Conservation (phyloP, 2,113 vertebrate genomes). For the Chamaea fasciata region DNA sequence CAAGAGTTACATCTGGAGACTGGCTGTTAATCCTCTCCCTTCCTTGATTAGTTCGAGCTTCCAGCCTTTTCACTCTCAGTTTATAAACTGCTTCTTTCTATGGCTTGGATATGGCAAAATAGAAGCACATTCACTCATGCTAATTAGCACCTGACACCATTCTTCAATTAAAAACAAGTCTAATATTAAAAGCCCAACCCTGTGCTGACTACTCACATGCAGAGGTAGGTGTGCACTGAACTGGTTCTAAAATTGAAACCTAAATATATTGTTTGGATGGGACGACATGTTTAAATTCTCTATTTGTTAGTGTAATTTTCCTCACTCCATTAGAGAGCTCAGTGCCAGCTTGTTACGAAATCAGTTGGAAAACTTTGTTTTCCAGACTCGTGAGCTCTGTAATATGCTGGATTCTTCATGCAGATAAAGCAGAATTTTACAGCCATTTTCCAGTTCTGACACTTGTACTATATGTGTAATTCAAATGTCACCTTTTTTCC, state of each 20-base stretch:
- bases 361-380: not conserved
- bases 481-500: constrained; percentile 1
- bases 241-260: not conserved
- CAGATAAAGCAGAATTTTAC: not conserved
- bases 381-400: not conserved
- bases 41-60: not conserved
- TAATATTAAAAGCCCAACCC: not conserved
- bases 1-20: not conserved
- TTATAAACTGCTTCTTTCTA: not conserved
- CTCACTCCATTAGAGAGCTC: not conserved
- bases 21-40: constrained; percentile 1
- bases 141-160: not conserved
- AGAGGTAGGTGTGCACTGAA: not conserved
- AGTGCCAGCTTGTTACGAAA: not conserved
- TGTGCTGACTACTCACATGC: not conserved
- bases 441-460: not conserved
- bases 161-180: not conserved
- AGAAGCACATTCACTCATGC: not conserved
- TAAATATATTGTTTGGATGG: not conserved
- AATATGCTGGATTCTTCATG: not conserved
- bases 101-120: not conserved
- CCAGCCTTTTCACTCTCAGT: not conserved
- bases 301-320: not conserved
- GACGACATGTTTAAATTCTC: not conserved
- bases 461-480: not conserved